Percentiles rank a stretch among this genome's conserved stretches.
phyloP scores from a whole-genome alignment of 2,888 invertebrate genomes.

The Ophion costatus region DNA sequence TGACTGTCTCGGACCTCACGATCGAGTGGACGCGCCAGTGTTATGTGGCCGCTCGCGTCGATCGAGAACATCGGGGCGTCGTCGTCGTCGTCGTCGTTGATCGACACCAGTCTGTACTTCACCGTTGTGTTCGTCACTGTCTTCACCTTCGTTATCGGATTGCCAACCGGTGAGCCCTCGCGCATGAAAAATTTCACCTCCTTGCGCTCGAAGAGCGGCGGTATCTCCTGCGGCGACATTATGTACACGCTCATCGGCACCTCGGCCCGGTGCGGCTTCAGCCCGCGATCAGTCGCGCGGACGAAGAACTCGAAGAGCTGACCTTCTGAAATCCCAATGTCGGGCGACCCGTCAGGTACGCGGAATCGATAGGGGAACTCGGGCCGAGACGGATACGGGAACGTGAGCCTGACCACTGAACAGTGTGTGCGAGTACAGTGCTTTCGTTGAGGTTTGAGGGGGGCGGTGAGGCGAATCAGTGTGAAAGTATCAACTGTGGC shows the following conservation, averaged over 20 bases:
- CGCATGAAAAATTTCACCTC: slow-evolving; percentile 92
- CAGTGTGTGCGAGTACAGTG: no score
- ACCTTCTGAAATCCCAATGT: slow-evolving; percentile 85
- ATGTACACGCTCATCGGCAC: slow-evolving; percentile 93
- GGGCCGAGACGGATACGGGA: no score
- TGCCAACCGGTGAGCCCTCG: slow-evolving; percentile 90
- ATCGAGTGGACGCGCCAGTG: slow-evolving; percentile 90
- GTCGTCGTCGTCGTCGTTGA: slow-evolving; percentile 84
- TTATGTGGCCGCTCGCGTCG: slow-evolving; percentile 90
- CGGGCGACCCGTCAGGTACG: not conserved
- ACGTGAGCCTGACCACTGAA: no score
- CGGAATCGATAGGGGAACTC: no score
- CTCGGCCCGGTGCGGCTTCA: slow-evolving; percentile 90
- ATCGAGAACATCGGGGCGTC: slow-evolving; percentile 88
- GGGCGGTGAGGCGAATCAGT: no score
- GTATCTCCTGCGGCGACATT: slow-evolving; percentile 88
- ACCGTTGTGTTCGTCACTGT: slow-evolving; percentile 87
- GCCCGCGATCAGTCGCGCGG: slow-evolving; percentile 93
- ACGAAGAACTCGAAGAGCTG: slow-evolving; percentile 95
- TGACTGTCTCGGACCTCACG: slow-evolving; percentile 90
- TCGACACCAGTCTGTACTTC: slow-evolving; percentile 87
- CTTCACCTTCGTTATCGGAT: slow-evolving; percentile 88
- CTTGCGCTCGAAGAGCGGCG: slow-evolving; percentile 90
- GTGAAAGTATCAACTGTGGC: no score
- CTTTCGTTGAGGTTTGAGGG: no score